Evolutionary conservation across 2,888 invertebrate species (phyloP), one percentile per base, ranked within the genome.

Genomic region (Cerastis leucographa): DNA sequence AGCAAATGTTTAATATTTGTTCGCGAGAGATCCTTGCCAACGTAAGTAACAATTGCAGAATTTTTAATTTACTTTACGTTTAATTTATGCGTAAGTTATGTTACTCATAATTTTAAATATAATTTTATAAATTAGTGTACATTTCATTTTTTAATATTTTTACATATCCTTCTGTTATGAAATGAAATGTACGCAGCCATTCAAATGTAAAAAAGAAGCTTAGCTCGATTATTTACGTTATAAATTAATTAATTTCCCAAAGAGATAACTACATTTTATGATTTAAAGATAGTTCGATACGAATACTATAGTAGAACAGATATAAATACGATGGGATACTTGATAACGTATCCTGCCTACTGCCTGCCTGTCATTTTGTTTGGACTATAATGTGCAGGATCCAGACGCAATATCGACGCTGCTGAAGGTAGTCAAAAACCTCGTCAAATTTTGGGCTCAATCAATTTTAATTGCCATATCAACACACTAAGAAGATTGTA

Each of bases 71-170:
- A 22, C 78, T 42, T 49, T 22, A 67, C 25, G 1, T 68, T 5
- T 59, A 44, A 78, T 69, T 51, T 69, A 78, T 79, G 44, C n/a
- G 25, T 51, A 14, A 17, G 4, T 51, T 51, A 22, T 17, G 40
- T 73, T 11, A 73, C 22, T 62, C 35, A 61, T 68, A 61, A 29
- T 29, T 54, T n/a, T n/a, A 1, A 17, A 40, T 19, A n/a, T 22
- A 22, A 12, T 64, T 77, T 76, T n/a, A 6, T 29, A 29, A 35
- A 78, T 14, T 25, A 44, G 59, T 49, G 51, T 22, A 4, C 11
- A 25, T 61, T 35, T 1, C 14, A 22, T 49, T 54, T 68, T 69
- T 8, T 49, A 49, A 56, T 77, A 11, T 25, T n/a, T 76, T 62
- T 29, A 42, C 42, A 25, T 6, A 25, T 25, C 19, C 12, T 1